Conservation (phyloP, 2,797 vertebrate genomes). For the Apodemus agrarius region DNA sequence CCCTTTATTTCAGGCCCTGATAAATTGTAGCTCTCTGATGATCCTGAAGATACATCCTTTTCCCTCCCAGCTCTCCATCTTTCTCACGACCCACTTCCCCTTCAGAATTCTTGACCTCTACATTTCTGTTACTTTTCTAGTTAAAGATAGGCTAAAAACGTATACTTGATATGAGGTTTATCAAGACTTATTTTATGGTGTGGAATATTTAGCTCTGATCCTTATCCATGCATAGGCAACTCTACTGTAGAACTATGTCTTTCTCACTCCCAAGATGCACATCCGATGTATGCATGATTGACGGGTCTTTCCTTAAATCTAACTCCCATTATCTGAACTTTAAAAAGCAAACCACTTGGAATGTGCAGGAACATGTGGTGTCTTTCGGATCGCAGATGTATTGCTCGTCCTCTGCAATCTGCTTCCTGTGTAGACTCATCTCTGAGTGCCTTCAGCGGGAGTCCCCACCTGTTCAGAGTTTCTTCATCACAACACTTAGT, state of each 20-base stretch:
- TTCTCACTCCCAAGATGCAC: not conserved
- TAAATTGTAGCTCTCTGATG: not conserved
- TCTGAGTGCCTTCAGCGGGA: not conserved
- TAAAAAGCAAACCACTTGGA: not conserved
- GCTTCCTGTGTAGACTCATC: not conserved
- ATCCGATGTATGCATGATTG: not conserved
- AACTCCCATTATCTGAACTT: not conserved
- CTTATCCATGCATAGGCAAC: not conserved
- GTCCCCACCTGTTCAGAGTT: not conserved
- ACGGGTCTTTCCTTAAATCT: conserved; percentile 3
- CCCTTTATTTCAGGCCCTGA: not conserved
- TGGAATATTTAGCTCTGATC: not conserved
- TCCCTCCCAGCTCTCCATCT: not conserved
- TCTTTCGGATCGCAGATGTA: conserved; percentile 7
- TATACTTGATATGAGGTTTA: not conserved
- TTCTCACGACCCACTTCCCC: not conserved
- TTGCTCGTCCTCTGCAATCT: not conserved
- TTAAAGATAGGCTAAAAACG: not conserved
- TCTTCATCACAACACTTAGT: not conserved
- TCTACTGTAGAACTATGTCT: not conserved
- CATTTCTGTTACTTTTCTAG: not conserved
- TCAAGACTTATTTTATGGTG: not conserved
- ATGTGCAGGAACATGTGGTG: not conserved
- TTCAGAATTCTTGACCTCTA: not conserved
- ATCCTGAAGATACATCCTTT: not conserved